Evolutionary conservation across 2,113 vertebrate genomes (phyloP).

Genomic region (Menura novaehollandiae): DNA sequence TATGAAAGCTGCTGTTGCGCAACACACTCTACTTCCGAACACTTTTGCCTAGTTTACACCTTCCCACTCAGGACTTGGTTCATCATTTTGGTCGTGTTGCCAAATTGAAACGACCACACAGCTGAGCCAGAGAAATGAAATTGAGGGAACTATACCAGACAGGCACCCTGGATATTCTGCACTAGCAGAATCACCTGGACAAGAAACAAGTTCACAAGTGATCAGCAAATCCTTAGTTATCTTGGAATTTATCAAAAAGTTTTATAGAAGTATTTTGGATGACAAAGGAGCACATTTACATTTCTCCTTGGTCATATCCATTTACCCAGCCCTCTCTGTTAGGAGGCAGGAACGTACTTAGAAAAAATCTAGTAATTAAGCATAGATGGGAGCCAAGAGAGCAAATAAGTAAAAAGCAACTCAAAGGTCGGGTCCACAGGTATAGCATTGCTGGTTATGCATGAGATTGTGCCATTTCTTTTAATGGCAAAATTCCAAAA

Average conservation of each 20-base stretch:
- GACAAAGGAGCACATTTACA: neutral
- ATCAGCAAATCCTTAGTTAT: neutral
- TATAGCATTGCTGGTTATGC: neutral
- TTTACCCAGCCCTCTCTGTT: neutral
- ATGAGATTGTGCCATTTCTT: neutral
- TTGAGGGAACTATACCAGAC: neutral
- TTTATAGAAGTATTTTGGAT: neutral
- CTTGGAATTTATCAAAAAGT: neutral
- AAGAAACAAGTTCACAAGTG: neutral
- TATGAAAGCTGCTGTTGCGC: slow-evolving; percentile 14
- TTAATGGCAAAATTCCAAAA: neutral
- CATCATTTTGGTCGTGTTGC: neutral
- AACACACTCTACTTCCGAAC: neutral
- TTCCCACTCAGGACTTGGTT: neutral
- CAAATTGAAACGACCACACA: neutral
- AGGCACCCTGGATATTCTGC: neutral
- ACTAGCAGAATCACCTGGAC: neutral
- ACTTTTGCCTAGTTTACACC: neutral
- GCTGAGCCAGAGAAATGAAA: neutral
- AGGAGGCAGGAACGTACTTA: neutral
- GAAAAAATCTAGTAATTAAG: neutral
- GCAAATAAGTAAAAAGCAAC: neutral
- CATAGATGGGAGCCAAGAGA: neutral
- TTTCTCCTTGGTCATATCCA: neutral
- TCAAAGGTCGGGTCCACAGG: neutral